phyloP scores from a whole-genome alignment of 2,113 vertebrate genomes.

The Sorex araneus region DNA sequence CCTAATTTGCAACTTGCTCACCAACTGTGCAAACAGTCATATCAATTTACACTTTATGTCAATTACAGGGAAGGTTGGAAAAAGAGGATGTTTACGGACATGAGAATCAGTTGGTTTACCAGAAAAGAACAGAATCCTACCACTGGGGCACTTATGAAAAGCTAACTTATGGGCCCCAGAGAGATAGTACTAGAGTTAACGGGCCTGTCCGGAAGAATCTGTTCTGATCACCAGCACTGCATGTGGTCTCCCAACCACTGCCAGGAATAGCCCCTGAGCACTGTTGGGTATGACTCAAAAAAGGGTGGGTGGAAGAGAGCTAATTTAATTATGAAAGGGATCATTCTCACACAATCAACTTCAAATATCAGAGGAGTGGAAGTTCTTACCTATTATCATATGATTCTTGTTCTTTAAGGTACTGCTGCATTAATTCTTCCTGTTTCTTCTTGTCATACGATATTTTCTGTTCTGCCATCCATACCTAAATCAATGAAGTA shows the following conservation, averaged over 20 bases:
- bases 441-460: conserved; percentile 98
- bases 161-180: too few relatives aligned
- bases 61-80: conserved; percentile 25
- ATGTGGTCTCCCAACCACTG: too few relatives aligned
- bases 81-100: background rate
- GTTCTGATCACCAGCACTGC: too few relatives aligned
- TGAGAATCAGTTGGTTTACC: conserved; percentile 10
- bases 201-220: too few relatives aligned
- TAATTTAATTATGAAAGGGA: background rate
- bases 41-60: background rate
- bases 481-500: conserved; percentile 91
- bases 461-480: conserved; percentile 99
- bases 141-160: background rate
- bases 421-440: conserved; percentile 98
- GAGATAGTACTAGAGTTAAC: too few relatives aligned
- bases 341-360: background rate
- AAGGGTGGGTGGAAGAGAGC: background rate
- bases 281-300: background rate
- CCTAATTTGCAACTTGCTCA: conserved; percentile 31
- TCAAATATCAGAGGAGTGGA: background rate
- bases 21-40: background rate
- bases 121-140: conserved; percentile 2
- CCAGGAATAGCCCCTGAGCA: too few relatives aligned
- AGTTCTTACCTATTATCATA: conserved; percentile 97
- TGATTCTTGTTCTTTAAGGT: conserved; percentile 97